Evolutionary conservation across 2,888 invertebrate species (phyloP), one percentile per base, ranked within the genome.

Genomic region (Ophion ellenae): DNA sequence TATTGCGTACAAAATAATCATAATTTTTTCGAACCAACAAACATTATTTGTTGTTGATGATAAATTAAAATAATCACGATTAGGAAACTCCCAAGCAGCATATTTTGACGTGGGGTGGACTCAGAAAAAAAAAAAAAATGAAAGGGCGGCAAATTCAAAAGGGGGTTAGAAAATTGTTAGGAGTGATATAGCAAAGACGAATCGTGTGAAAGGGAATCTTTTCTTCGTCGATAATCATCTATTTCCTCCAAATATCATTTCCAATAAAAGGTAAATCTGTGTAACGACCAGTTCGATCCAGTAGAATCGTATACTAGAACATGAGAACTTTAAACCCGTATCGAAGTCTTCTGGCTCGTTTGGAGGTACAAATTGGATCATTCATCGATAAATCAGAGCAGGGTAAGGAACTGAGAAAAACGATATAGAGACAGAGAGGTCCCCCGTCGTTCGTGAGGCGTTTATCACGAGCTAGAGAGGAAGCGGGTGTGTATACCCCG

Each of bases 371-470:
- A 47, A 79, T 78, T 79, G 78, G 84, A 77, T 79, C 78, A 74
- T 61, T 53, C 66, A 79, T 87, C 87, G 78, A 88, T 90, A 90
- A 90, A 90, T 91, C 88, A 89, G 83, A 85, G 79, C 63, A 73
- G 53, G 70, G 64, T 28, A 32, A 64, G 76, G 53, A 57, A 63
- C 40, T n/a, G 53, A 61, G 53, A 69, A 45, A 24, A 64, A 32
- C 2, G 63, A 74, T 10, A 63, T 40, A 24, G 32, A 45, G 64
- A 75, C 53, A 61, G 28, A 24, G 66, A 64, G 53, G 69, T 57
- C 76, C 73, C 80, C 85, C 83, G 80, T 77, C 80, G 85, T 80
- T 71, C 63, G 76, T 20, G 63, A 66, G 76, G 66, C 61, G 85
- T 83, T 80, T 80, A 53, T 53, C 67, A 77, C 67, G 76, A 75